Percentiles rank a stretch among this genome's conserved stretches.
These are phyloP conservation scores for Cryptus viduatorius DNA, from an alignment of 2,888 invertebrate species.

Conservation along the genomic window DNA sequence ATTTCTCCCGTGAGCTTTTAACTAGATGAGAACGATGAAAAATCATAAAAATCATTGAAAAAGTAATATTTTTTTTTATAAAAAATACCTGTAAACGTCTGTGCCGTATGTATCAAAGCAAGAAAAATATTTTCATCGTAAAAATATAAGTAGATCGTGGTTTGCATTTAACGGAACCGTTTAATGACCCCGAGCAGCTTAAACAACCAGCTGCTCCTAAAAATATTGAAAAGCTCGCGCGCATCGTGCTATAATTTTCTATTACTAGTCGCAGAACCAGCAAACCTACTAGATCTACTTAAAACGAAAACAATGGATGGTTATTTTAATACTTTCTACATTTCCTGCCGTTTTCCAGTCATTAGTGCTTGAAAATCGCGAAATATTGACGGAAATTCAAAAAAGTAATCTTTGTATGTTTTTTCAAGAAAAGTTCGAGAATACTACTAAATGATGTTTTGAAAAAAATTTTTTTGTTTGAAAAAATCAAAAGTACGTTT, in stretches of 20 bases:
- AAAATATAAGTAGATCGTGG: not conserved
- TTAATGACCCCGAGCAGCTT: not conserved
- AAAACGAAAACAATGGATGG: too few species aligned
- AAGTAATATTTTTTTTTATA: not conserved
- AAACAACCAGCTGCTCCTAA: slow-evolving; percentile 9
- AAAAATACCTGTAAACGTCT: slow-evolving; percentile 81
- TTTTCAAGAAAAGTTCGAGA: too few species aligned
- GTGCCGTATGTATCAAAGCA: not conserved
- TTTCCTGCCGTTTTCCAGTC: too few species aligned
- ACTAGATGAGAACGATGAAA: not conserved
- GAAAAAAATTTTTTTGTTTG: too few species aligned
- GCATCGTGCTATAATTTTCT: not conserved
- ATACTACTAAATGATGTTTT: too few species aligned
- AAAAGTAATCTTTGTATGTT: too few species aligned
- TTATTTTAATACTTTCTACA: too few species aligned
- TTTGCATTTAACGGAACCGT: not conserved
- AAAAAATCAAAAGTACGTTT: too few species aligned
- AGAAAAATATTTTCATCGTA: not conserved
- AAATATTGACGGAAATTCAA: too few species aligned
- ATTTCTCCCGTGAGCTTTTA: not conserved
- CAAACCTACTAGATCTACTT: too few species aligned
- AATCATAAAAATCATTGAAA: not conserved
- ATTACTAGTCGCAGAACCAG: too few species aligned
- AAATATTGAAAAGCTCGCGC: slow-evolving; percentile 38
- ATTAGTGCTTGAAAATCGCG: too few species aligned